A percentile compares a stretch with the other conserved stretches of the same genome.
These are phyloP conservation scores for Drosophila formosana DNA, from an alignment of 2,888 invertebrate species.

Conservation along the genomic window DNA sequence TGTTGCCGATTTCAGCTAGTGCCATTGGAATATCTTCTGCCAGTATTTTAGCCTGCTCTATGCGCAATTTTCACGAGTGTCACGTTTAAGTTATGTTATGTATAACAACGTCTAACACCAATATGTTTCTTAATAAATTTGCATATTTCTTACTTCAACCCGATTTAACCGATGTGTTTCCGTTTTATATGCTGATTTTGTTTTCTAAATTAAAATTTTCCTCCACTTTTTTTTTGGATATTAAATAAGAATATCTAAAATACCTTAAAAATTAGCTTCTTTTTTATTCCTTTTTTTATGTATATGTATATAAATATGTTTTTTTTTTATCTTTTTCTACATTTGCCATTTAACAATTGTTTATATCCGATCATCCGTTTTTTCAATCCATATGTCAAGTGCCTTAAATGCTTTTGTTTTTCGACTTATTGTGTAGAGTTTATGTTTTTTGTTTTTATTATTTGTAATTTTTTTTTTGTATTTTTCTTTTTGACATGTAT, in stretches of 20 bases:
- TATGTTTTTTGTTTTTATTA: constrained; percentile 30
- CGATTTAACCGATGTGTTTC: constrained; percentile 48
- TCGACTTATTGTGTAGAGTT: constrained; percentile 59
- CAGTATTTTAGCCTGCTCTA: constrained; percentile 11
- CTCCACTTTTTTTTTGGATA: constrained; percentile 85
- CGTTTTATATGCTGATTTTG: constrained; percentile 45
- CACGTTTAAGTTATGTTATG: constrained; percentile 27
- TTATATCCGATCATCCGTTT: constrained; percentile 33
- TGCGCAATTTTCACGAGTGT: constrained; percentile 41
- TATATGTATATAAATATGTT: constrained; percentile 61
- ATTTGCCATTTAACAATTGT: constrained; percentile 58
- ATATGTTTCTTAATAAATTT: constrained; percentile 65
- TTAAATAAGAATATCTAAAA: constrained; percentile 91
- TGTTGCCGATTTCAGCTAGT: constrained; percentile 24
- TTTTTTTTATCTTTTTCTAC: constrained; percentile 48
- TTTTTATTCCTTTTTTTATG: constrained; percentile 48
- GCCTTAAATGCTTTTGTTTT: constrained; percentile 75
- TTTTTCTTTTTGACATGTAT: constrained; percentile 46
- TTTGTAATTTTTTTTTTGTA: constrained; percentile 37
- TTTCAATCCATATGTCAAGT: constrained; percentile 58
- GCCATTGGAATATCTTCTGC: constrained; percentile 35
- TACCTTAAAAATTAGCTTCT: constrained; percentile 85
- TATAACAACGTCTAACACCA: constrained; percentile 72
- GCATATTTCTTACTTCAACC: constrained; percentile 45
- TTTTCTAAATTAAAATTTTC: constrained; percentile 67